Evolutionary conservation across 2,888 invertebrate species (phyloP), one percentile per base, ranked within the genome.

Genomic region (Campoplex nolae): DNA sequence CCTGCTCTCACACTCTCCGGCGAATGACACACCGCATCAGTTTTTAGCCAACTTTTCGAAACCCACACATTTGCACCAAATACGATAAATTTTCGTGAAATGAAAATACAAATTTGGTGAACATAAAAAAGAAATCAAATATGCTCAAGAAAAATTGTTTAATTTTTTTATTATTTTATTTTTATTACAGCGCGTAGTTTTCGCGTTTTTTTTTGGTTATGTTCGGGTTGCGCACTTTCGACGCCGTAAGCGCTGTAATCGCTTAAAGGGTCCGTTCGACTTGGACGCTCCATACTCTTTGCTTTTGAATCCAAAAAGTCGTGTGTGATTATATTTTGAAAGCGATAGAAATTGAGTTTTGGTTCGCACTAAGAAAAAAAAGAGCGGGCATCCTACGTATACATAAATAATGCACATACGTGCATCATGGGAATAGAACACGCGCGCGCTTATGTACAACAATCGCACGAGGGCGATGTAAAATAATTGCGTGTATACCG

Each of bases 401-500:
- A 32, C 16, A 51, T 48, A 45, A 28, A 48, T 70, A 32, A 92
- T 89, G 54, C 67, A 18, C 32, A 51, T 54, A 73, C 54, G n/a
- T 13, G 54, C 73, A 54, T 73, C 35, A 73, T 54, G 73, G 35
- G n/a, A 32, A 28, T 58, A 45, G 18, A 48, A 48, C 65, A 65
- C 65, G n/a, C 48, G 38, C 38, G 38, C 38, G 38, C 6, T 16
- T 71, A 28, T 54, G 54, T 75, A 65, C 68, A 65, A 83, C 76
- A 67, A 83, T 54, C 56, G 65, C 51, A 54, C 71, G 79, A 79
- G 70, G 75, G 83, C 79, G 80, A 48, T 65, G 74, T n/a, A 48
- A 78, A 54, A 83, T 58, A 73, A 62, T 70, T 79, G 83, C 77
- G 78, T 51, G 68, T 42, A 73, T 83, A 87, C 88, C 62, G 16